A percentile compares a stretch with the other conserved stretches of the same genome.
Evolutionary conservation across 2,113 vertebrate genomes (phyloP).

Genomic region (Neoarius graeffei): DNA sequence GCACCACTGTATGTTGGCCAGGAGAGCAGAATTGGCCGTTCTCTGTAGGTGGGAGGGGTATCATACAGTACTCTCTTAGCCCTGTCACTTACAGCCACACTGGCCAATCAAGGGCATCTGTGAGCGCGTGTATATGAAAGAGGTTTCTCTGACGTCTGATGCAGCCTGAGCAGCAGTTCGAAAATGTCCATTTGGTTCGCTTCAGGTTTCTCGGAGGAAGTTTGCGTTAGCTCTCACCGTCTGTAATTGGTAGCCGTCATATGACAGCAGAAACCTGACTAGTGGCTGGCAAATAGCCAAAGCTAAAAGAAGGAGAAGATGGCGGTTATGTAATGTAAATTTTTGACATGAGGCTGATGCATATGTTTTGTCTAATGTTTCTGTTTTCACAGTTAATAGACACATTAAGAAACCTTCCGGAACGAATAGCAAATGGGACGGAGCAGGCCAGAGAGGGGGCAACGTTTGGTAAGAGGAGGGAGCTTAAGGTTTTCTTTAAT

Average conservation of each 20-base stretch:
- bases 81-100: background rate
- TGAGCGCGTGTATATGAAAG: background rate
- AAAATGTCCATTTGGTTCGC: background rate
- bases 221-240: background rate
- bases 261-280: too few species aligned
- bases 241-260: background rate
- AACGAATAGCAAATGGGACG: slow-evolving; percentile 74
- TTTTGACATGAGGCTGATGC: too few species aligned
- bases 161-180: background rate
- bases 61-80: background rate
- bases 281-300: background rate
- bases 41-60: background rate
- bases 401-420: slow-evolving; percentile 82
- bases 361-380: background rate
- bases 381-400: slow-evolving; percentile 79
- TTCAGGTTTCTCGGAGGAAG: background rate
- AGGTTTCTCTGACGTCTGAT: background rate
- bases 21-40: background rate
- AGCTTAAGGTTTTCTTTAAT: background rate
- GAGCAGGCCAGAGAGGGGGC: slow-evolving; percentile 80
- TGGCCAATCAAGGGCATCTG: background rate
- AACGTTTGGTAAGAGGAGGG: slow-evolving; percentile 79
- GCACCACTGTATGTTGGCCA: too few species aligned
- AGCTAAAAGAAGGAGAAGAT: background rate
- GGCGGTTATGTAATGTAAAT: background rate